A percentile compares a stretch with the other conserved stretches of the same genome.
phyloP scores from a whole-genome alignment of 2,797 vertebrate species.

The Sebastes ruberrimus region DNA sequence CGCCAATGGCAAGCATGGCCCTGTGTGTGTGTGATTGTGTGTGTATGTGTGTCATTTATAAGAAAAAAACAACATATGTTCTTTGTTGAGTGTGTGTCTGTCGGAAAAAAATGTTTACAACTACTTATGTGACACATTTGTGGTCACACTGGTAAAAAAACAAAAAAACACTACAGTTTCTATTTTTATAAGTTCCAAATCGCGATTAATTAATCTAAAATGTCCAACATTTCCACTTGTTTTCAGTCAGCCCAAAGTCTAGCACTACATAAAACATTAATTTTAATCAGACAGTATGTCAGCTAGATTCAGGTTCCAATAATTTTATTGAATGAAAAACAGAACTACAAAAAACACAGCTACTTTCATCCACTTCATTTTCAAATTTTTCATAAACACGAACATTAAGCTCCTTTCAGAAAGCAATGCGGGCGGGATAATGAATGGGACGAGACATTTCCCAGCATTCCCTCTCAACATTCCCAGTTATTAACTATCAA shows the following conservation, averaged over 20 bases:
- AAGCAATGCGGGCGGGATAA: neutral
- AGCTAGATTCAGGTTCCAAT: neutral
- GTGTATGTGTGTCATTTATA: constrained; percentile 7
- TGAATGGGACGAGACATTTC: neutral
- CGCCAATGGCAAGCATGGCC: constrained; percentile 63
- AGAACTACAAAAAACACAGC: neutral
- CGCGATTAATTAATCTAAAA: constrained; percentile 6
- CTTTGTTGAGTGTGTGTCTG: neutral
- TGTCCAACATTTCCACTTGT: neutral
- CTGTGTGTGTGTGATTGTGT: constrained; percentile 33
- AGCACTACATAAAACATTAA: neutral
- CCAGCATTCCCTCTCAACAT: constrained; percentile 1
- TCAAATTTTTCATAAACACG: neutral
- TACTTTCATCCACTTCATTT: neutral
- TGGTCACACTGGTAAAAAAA: neutral
- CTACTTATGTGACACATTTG: constrained; percentile 14
- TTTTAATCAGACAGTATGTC: constrained; percentile 8
- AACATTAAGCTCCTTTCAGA: constrained; percentile 4
- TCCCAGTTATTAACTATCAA: constrained; percentile 21
- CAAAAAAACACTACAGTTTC: neutral
- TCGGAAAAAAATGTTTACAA: constrained; percentile 8
- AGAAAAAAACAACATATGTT: constrained; percentile 32
- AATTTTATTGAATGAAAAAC: neutral
- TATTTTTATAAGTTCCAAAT: neutral
- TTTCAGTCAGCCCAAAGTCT: neutral